Percentiles rank a stretch among this genome's conserved stretches.
Conservation (phyloP, 2,888 invertebrate species). For the Acheta domesticus region DNA sequence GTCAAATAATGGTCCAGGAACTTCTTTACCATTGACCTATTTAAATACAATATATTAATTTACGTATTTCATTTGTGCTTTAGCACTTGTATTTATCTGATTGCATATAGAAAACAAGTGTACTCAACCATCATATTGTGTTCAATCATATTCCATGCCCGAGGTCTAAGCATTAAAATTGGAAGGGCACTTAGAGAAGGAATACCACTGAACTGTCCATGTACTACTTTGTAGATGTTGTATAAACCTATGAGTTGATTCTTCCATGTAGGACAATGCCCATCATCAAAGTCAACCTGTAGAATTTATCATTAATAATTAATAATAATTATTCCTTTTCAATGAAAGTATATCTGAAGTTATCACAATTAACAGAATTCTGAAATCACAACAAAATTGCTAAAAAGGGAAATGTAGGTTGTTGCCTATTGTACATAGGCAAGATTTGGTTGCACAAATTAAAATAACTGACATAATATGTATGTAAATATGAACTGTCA, state of each 20-base stretch:
- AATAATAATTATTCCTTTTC: too few species aligned
- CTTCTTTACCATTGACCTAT: slow-evolving; percentile 58
- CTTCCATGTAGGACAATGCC: slow-evolving; percentile 68
- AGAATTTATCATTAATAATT: slow-evolving; percentile 19
- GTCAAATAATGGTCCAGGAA: slow-evolving; percentile 66
- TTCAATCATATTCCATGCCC: slow-evolving; percentile 73
- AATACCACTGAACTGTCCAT: slow-evolving; percentile 52
- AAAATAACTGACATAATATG: too few species aligned
- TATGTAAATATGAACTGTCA: too few species aligned
- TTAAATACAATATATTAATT: slow-evolving; percentile 36
- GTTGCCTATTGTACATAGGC: too few species aligned
- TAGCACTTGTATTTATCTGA: too few species aligned
- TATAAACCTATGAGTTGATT: slow-evolving; percentile 63
- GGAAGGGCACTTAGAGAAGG: slow-evolving; percentile 55
- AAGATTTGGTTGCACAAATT: too few species aligned
- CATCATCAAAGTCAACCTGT: slow-evolving; percentile 65
- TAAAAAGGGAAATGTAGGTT: too few species aligned
- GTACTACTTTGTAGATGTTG: slow-evolving; percentile 58
- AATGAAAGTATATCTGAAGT: too few species aligned
- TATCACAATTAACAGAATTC: too few species aligned
- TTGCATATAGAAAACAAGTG: too few species aligned
- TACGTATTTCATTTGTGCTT: slow-evolving; percentile 11
- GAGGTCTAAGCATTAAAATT: slow-evolving; percentile 62
- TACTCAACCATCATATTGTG: slow-evolving; percentile 56
- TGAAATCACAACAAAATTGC: too few species aligned